Evolutionary conservation across 2,888 invertebrate genomes (phyloP), one percentile per base, ranked within the genome.

Genomic region (Portevinia maculata): DNA sequence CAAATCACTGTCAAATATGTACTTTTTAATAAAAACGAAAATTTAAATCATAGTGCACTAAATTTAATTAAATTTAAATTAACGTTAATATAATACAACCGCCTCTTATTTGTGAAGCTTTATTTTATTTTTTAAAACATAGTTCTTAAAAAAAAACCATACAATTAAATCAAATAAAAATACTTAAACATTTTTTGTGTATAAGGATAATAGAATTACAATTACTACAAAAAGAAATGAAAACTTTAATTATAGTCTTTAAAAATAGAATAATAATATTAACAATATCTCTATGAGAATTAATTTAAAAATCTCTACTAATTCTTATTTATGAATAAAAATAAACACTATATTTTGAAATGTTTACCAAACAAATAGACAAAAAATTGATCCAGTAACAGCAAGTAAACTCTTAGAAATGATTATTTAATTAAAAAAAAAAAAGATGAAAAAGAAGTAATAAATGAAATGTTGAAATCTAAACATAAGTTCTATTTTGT

Each of bases 91-190:
- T 37, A 17, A 28, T 46, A 37, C 8, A 53, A 55, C 30, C 39
- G 70, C 70, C 70, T 70, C 70, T 60, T 34, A 70, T 70, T 60
- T 17, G 70, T 48, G 52, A 39, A 73, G 73, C 73, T 73, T 64
- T 55, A 64, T 55, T 13, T 5, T 37, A 37, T 70, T 60, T 52
- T 44, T 71, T 52, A 39, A 39, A 71, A 60, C 28, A 32, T 52
- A 46, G 46, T 67, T 55, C 67, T 46, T 69, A 46, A 17, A 60
- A 52, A 52, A 28, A 44, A 32, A 57, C 41, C 17, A 28, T 8
- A 24, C 28, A 32, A 41, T 3, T 46, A 60, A 70, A 52, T 19
- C 19, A 34, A 50, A 60, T 13, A 4, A 46, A 60, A 52, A 59
- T 34, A 59, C 70, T 52, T 59, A 52, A 59, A 71, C 70, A 71